Evolutionary conservation across 2,888 invertebrate species (phyloP), one percentile per base, ranked within the genome.

Genomic region (Brachyptera risi): DNA sequence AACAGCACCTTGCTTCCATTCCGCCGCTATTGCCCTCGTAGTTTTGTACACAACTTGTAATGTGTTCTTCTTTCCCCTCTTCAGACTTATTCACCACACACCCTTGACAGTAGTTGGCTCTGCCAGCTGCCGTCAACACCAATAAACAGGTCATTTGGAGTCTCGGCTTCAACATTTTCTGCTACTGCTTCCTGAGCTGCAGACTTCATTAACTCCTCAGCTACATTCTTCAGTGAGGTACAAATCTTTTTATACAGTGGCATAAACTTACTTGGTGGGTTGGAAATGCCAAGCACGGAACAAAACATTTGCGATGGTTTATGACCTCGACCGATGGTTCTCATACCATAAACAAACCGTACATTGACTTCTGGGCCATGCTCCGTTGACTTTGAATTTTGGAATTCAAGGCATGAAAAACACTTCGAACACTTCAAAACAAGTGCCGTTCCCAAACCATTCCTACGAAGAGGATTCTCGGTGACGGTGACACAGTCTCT

Each of bases 1-100:
- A 42, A 59, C 42, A 11, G 51, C 42, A 15, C 64, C 64, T 1
- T 15, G 61, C 61, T 17, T 64, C 61, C 64, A 64, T 62, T 1
- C 38, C 44, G 1, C 64, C 64, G 56, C 44, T 44, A 13, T 13
- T 23, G 1, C 57, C 61, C 17, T 57, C 47, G 27, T 47, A 24
- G 23, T 61, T 58, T 4, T 38, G 51, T 0, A n/a, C 42, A 21
- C 59, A 59, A 1, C 7, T 15, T 19, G 19, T 2, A 13, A 40
- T 17, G 15, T 57, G 57, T n/a, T n/a, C n/a, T n/a, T n/a, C n/a
- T n/a, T n/a, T n/a, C n/a, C n/a, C n/a, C n/a, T n/a, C n/a, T n/a
- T n/a, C n/a, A n/a, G n/a, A n/a, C n/a, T n/a, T n/a, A n/a, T 31
- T 31, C 35, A 31, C 11, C 7, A 31, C 35, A 50, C 50, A 50